A percentile compares a stretch with the other conserved stretches of the same genome.
phyloP scores from a whole-genome alignment of 2,113 vertebrate genomes.

The Bucco capensis region DNA sequence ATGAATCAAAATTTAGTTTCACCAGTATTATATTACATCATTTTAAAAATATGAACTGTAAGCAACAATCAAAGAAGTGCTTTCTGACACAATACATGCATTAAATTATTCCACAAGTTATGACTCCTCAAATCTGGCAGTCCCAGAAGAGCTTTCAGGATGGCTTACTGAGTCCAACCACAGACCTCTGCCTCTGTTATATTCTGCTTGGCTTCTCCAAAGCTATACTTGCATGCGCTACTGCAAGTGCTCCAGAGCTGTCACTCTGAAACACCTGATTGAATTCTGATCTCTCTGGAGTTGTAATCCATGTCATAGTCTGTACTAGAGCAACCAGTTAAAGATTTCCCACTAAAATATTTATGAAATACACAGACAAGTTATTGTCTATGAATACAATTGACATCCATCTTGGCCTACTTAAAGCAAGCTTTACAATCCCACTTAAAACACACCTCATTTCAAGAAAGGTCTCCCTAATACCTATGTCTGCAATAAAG shows the following conservation, averaged over 20 bases:
- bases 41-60: background rate
- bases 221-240: background rate
- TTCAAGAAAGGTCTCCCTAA: background rate
- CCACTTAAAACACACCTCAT: background rate
- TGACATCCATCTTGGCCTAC: background rate
- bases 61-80: background rate
- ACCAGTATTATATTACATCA: background rate
- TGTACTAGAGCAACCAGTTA: background rate
- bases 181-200: background rate
- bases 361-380: background rate
- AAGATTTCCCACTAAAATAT: background rate
- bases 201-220: background rate
- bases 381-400: background rate
- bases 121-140: accelerated
- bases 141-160: background rate
- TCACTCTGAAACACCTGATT: background rate
- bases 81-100: background rate
- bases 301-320: background rate
- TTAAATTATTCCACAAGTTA: background rate
- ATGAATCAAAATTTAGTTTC: background rate
- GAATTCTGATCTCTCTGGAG: background rate
- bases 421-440: background rate
- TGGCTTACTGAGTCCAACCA: background rate
- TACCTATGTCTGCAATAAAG: background rate
- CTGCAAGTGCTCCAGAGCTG: background rate